A percentile compares a stretch with the other conserved stretches of the same genome.
These are phyloP conservation scores for Conus ventricosus DNA, from an alignment of 1,140 invertebrate genomes.

Conservation along the genomic window DNA sequence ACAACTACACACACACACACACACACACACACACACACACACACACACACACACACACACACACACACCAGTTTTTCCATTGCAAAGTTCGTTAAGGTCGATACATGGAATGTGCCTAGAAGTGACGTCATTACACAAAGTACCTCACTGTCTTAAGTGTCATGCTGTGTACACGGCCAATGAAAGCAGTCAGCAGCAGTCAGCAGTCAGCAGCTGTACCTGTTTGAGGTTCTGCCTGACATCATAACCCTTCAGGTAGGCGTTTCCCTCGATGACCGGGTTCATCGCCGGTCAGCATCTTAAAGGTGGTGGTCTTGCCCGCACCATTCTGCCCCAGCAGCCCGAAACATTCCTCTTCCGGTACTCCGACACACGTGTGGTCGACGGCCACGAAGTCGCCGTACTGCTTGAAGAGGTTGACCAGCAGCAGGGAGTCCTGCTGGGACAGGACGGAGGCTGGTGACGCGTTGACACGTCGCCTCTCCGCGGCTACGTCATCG, in stretches of 20 bases:
- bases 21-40: too few species aligned
- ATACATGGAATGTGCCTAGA: too few species aligned
- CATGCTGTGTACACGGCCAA: too few species aligned
- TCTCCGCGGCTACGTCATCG: constrained; percentile 57
- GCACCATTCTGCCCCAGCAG: constrained; percentile 90
- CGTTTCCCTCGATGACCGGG: constrained; percentile 64
- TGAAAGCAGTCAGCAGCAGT: too few species aligned
- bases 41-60: too few species aligned
- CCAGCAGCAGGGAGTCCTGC: constrained; percentile 65
- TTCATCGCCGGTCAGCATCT: constrained; percentile 82
- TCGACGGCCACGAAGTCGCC: constrained; percentile 82
- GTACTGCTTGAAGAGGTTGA: constrained; percentile 78
- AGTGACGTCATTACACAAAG: too few species aligned
- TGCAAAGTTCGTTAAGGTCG: too few species aligned
- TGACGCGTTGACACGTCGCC: constrained; percentile 51
- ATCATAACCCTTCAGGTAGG: constrained; percentile 56
- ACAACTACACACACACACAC: too few species aligned
- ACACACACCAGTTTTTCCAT: too few species aligned
- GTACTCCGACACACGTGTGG: constrained; percentile 81
- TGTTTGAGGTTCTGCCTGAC: constrained; percentile 73
- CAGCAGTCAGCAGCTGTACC: too few species aligned
- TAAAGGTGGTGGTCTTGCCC: constrained; percentile 92
- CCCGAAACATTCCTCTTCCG: constrained; percentile 88
- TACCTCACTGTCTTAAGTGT: too few species aligned
- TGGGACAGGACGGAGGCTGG: constrained; percentile 42